Evolutionary conservation across 2,797 vertebrate genomes (phyloP).

Genomic region (Heliangelus exortis): DNA sequence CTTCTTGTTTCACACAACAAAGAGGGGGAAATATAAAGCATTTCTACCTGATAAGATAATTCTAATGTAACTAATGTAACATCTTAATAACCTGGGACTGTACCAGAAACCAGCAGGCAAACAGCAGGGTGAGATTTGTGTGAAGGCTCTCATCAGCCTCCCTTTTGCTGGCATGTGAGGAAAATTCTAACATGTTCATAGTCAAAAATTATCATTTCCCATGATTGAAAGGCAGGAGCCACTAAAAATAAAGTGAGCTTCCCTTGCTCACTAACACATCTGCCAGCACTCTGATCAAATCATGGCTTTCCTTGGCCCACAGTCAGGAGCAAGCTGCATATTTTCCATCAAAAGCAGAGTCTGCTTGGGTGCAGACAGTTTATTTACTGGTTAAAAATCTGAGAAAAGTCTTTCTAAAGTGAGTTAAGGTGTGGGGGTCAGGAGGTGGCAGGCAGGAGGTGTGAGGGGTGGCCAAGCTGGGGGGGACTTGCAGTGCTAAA

Average conservation of each 20-base stretch:
- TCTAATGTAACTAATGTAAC: background rate
- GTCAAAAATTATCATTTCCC: slow-evolving; percentile 16
- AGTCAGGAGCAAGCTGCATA: slow-evolving; percentile 9
- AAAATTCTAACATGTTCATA: slow-evolving; percentile 15
- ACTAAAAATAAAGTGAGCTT: slow-evolving; percentile 25
- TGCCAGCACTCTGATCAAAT: slow-evolving; percentile 24
- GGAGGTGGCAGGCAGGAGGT: background rate
- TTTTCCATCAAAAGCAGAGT: slow-evolving; percentile 38
- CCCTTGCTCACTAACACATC: background rate
- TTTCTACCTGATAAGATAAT: background rate
- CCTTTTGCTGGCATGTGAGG: background rate
- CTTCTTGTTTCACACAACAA: background rate
- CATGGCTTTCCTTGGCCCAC: slow-evolving; percentile 30
- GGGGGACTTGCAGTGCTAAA: background rate
- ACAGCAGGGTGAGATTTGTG: background rate
- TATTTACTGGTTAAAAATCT: slow-evolving; percentile 40
- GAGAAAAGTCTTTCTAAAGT: slow-evolving; percentile 29
- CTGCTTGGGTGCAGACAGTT: background rate
- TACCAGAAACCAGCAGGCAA: background rate
- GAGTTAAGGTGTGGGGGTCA: background rate
- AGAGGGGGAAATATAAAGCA: background rate
- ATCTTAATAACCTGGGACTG: background rate
- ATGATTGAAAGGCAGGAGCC: slow-evolving; percentile 31
- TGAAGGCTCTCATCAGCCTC: background rate
- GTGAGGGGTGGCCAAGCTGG: background rate